These are phyloP conservation scores for Saturnia japonica DNA, from an alignment of 2,888 invertebrate genomes.

Conservation along the genomic window DNA sequence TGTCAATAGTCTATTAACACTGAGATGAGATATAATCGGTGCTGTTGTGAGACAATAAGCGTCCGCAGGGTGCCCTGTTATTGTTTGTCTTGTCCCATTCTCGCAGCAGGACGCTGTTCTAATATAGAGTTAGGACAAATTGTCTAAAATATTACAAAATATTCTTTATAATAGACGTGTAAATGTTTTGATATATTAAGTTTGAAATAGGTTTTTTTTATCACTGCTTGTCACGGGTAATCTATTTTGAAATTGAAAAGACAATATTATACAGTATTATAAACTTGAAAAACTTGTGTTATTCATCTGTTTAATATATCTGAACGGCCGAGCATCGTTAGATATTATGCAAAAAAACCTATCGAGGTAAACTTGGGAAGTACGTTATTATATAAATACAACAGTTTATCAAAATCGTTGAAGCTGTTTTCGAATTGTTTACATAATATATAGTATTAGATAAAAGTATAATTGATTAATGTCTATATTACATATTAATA, in stretches of 20 bases:
- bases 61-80: constrained; percentile 64
- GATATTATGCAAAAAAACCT: too few species aligned
- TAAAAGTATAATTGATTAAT: too few species aligned
- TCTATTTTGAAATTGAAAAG: not conserved
- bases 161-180: not conserved
- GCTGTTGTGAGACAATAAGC: constrained; percentile 65
- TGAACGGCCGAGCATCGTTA: too few species aligned
- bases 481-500: too few species aligned
- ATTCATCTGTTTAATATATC: too few species aligned
- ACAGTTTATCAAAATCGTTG: too few species aligned
- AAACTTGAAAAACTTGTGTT: too few species aligned
- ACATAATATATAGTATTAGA: too few species aligned
- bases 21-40: constrained; percentile 66
- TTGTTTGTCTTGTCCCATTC: constrained; percentile 66
- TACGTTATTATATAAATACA: too few species aligned
- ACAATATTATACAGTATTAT: not conserved
- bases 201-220: not conserved
- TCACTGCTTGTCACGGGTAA: not conserved
- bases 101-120: constrained; percentile 57
- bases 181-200: not conserved
- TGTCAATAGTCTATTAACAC: constrained; percentile 67
- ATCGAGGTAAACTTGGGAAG: too few species aligned
- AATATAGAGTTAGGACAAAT: constrained; percentile 54
- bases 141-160: constrained; percentile 60
- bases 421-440: too few species aligned